Evolutionary conservation across 92 coral and sea anemone genomes (phyloP), one percentile per base, ranked within the genome.

Genomic region (Micromussa lordhowensis): DNA sequence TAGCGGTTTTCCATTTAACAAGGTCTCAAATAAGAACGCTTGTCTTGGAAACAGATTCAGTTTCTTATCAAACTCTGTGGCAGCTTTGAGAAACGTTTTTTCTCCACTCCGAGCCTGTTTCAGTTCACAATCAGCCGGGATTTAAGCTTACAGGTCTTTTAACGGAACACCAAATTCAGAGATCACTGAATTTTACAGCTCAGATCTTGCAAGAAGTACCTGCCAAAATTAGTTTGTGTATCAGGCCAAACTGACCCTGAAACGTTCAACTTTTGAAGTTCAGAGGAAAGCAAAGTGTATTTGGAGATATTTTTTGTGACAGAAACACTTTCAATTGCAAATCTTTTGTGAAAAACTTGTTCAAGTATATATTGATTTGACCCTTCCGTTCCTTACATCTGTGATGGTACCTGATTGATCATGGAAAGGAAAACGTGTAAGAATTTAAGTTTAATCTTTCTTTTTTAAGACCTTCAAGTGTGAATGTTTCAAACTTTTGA

Each of bases 1-100:
- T 8, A 77, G 89, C 89, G 44, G 89, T 77, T 36, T 86, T 86
- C 89, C 68, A 84, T 84, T 84, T 75, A 31, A 74, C 34, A 58
- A 18, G 32, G 40, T 44, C 59, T 82, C 28, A 29, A 28, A 14
- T 14, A 3, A 16, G 21, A 35, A n/a, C 72, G 31, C 32, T 19
- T 35, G 53, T 18, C 66, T 31, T 6, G 10, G 14, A 59, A 3
- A 80, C 9, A 80, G 15, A 31, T 29, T 31, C 18, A 24, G 15
- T 61, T 44, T 28, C 51, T 31, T 66, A 16, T 66, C 59, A 48
- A 82, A 9, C 9, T 22, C 34, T 17, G 11, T 8, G 13, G 51
- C 13, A n/a, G 51, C 1, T 3, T 13, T 58, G 10, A 11, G 14
- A 63, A 17, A 22, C 26, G 14, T 18, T 3, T 82, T 29, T 34